These are phyloP conservation scores for Collichthys lucidus DNA, from an alignment of 2,113 vertebrate genomes.

Conservation along the genomic window DNA sequence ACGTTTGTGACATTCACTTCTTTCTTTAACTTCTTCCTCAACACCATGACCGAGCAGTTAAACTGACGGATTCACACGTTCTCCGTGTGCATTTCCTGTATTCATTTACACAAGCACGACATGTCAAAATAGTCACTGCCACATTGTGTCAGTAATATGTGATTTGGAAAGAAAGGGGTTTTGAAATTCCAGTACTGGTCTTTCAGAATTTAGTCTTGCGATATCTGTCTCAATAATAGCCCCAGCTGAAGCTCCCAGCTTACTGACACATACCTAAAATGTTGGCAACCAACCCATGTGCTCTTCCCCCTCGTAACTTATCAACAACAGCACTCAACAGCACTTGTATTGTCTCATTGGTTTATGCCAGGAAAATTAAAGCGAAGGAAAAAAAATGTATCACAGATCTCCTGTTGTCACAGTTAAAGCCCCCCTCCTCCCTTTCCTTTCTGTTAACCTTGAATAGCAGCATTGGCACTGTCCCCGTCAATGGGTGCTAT, in stretches of 20 bases:
- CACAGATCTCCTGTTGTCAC: not conserved
- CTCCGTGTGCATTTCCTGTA: constrained; percentile 25
- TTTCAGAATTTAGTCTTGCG: constrained; percentile 2
- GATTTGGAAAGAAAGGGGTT: constrained; percentile 53
- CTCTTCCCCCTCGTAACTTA: not conserved
- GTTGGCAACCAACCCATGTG: constrained; percentile 18
- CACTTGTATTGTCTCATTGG: constrained; percentile 2
- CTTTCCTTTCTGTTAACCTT: not conserved
- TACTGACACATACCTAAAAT: constrained; percentile 40
- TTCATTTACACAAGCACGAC: not conserved
- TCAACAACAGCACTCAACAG: constrained; percentile 16
- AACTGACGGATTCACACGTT: constrained; percentile 8
- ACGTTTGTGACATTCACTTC: constrained; percentile 36
- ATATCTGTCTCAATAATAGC: constrained; percentile 23
- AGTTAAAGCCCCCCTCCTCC: not conserved
- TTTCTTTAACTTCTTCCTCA: constrained; percentile 50
- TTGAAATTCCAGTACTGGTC: not conserved
- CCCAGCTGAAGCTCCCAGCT: not conserved
- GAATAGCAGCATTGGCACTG: not conserved
- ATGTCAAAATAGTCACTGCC: constrained; percentile 36
- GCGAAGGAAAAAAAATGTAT: not conserved
- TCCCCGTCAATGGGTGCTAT: constrained; percentile 13
- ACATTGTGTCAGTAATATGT: constrained; percentile 25
- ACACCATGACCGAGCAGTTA: constrained; percentile 25
- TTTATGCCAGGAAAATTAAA: constrained; percentile 22